phyloP scores from a whole-genome alignment of 2,888 invertebrate genomes.

The Meandrusa payeni region DNA sequence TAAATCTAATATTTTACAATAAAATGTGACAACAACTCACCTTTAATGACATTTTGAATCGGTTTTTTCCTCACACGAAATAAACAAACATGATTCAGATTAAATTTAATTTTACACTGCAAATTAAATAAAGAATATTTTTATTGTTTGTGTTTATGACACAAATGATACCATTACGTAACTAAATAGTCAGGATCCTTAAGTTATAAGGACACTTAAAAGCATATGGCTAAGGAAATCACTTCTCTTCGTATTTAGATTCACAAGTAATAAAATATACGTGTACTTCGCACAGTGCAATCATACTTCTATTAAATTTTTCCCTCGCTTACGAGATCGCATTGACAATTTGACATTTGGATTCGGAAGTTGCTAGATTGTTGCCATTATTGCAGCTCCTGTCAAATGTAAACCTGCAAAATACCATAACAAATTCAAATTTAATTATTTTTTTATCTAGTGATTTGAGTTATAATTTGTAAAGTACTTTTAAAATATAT shows the following conservation, averaged over 20 bases:
- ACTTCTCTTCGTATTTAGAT: conserved; percentile 21
- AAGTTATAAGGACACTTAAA: neutral
- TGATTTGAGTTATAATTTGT: too few relatives aligned
- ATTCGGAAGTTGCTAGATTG: conserved; percentile 7
- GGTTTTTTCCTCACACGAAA: conserved; percentile 45
- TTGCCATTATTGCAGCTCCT: conserved; percentile 9
- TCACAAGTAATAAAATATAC: conserved; percentile 23
- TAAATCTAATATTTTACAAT: too few relatives aligned
- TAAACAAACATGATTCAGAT: conserved; percentile 51
- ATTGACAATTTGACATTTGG: conserved; percentile 24
- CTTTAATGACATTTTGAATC: conserved; percentile 62
- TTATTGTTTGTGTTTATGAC: neutral
- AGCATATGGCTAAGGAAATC: conserved; percentile 1
- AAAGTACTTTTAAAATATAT: too few relatives aligned
- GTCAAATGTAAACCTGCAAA: too few relatives aligned
- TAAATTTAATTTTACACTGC: conserved; percentile 38
- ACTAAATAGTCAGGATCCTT: conserved; percentile 7
- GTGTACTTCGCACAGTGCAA: conserved; percentile 27
- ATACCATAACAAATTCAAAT: too few relatives aligned
- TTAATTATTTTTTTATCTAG: too few relatives aligned
- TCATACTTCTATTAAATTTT: conserved; percentile 33
- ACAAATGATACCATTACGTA: conserved; percentile 22
- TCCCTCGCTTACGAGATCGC: conserved; percentile 32
- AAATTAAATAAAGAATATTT: conserved; percentile 23
- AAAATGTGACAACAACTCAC: conserved; percentile 43